Conservation (phyloP, 2,113 vertebrate species). For the Clarias macrocephalus region DNA sequence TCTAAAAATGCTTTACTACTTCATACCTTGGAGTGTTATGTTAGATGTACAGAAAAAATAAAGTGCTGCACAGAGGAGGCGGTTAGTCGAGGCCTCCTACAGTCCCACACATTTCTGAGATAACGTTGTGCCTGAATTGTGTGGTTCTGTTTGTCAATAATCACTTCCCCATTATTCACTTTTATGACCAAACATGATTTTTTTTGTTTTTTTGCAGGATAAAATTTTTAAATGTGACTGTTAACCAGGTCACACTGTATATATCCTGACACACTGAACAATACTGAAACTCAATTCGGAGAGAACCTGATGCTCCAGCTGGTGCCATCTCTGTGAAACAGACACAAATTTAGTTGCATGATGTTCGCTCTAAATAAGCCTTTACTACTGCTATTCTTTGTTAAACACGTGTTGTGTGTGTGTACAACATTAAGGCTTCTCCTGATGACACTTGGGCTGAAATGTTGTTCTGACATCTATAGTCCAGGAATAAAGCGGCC, state of each 20-base stretch:
- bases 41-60: not conserved
- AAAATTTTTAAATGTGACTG: not conserved
- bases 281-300: not conserved
- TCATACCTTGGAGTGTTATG: not conserved
- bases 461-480: constrained; percentile 81
- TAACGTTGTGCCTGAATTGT: not conserved
- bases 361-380: not conserved
- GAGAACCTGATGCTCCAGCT: not conserved
- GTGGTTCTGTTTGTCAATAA: not conserved
- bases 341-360: not conserved
- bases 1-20: not conserved
- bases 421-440: constrained; percentile 61
- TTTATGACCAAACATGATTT: not conserved
- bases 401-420: too few relatives aligned
- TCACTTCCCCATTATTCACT: not conserved
- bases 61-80: constrained; percentile 12
- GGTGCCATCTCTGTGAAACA: not conserved
- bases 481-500: constrained; percentile 85
- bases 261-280: not conserved
- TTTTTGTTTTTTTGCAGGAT: not conserved
- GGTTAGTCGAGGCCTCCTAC: not conserved
- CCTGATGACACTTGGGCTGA: constrained; percentile 78
- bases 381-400: not conserved
- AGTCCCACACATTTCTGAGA: constrained; percentile 2
- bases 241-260: not conserved